A percentile compares a stretch with the other conserved stretches of the same genome.
phyloP scores from a whole-genome alignment of 2,888 invertebrate species.

The Thymelicus sylvestris region DNA sequence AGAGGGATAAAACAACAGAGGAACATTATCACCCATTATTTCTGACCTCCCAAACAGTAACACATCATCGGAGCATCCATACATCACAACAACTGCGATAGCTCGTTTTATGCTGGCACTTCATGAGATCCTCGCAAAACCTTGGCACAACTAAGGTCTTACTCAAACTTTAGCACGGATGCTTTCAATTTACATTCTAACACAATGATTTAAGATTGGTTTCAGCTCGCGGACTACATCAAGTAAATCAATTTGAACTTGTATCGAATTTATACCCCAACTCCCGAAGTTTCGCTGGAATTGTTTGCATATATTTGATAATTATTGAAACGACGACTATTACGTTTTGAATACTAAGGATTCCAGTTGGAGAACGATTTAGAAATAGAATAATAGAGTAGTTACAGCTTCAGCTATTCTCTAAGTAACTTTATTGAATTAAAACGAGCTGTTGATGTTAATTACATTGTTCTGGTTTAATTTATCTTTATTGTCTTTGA shows the following conservation, averaged over 20 bases:
- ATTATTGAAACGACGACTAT: slow-evolving; percentile 49
- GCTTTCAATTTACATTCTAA: slow-evolving; percentile 46
- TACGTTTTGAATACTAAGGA: slow-evolving; percentile 44
- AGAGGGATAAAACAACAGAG: slow-evolving; percentile 61
- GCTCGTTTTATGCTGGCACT: slow-evolving; percentile 52
- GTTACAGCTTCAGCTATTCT: slow-evolving; percentile 27
- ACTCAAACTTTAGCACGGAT: slow-evolving; percentile 53
- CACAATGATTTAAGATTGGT: slow-evolving; percentile 44
- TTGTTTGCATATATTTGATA: slow-evolving; percentile 50
- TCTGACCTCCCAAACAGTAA: slow-evolving; percentile 57
- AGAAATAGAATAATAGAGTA: slow-evolving; percentile 40
- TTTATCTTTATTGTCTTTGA: too few relatives aligned
- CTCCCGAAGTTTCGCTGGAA: slow-evolving; percentile 45
- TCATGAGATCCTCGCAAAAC: slow-evolving; percentile 55
- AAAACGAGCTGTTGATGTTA: slow-evolving; percentile 31
- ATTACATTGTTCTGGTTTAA: too few relatives aligned
- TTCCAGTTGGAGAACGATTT: slow-evolving; percentile 39
- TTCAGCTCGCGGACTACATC: slow-evolving; percentile 42
- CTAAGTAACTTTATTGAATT: slow-evolving; percentile 28
- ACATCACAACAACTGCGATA: slow-evolving; percentile 40
- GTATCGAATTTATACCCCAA: slow-evolving; percentile 45
- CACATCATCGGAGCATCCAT: slow-evolving; percentile 40
- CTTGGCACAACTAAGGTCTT: slow-evolving; percentile 57
- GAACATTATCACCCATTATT: slow-evolving; percentile 72
- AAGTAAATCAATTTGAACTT: slow-evolving; percentile 56